These are phyloP conservation scores for Cygnus buccinator DNA, from an alignment of 2,113 vertebrate species.

Conservation along the genomic window DNA sequence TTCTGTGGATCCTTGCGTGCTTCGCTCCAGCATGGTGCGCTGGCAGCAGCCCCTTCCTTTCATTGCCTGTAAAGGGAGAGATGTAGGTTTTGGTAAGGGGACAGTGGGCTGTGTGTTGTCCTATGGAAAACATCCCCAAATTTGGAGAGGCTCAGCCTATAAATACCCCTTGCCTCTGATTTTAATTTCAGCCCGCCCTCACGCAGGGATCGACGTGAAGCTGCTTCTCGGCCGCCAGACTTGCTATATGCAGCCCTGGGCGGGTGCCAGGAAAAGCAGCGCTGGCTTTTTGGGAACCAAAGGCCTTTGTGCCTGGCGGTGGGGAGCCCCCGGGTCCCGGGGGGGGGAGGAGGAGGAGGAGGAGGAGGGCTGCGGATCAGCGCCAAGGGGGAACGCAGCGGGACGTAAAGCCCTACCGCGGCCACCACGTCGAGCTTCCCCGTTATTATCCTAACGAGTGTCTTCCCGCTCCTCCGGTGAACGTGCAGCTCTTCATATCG, in stretches of 20 bases:
- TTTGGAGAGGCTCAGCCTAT: neutral
- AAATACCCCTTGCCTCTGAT: neutral
- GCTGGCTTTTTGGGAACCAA: neutral
- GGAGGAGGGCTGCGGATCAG: neutral
- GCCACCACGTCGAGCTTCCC: neutral
- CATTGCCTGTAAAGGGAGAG: neutral
- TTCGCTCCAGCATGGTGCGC: neutral
- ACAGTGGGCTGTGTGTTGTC: neutral
- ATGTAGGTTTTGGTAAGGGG: neutral
- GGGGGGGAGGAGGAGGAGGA: neutral
- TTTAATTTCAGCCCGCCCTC: accelerated
- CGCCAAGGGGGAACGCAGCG: neutral
- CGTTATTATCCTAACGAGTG: neutral
- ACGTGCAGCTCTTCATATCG: neutral
- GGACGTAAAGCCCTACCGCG: neutral
- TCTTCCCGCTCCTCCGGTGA: conserved; percentile 35
- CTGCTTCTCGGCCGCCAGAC: neutral
- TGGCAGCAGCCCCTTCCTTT: neutral
- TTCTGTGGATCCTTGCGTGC: neutral
- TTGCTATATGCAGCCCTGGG: neutral
- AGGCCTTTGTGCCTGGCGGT: neutral
- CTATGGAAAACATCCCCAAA: neutral
- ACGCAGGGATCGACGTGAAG: accelerated
- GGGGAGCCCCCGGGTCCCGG: neutral
- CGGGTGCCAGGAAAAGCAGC: conserved; percentile 24